These are phyloP conservation scores for Anthophora plumipes DNA, from an alignment of 2,888 invertebrate genomes.

Conservation along the genomic window DNA sequence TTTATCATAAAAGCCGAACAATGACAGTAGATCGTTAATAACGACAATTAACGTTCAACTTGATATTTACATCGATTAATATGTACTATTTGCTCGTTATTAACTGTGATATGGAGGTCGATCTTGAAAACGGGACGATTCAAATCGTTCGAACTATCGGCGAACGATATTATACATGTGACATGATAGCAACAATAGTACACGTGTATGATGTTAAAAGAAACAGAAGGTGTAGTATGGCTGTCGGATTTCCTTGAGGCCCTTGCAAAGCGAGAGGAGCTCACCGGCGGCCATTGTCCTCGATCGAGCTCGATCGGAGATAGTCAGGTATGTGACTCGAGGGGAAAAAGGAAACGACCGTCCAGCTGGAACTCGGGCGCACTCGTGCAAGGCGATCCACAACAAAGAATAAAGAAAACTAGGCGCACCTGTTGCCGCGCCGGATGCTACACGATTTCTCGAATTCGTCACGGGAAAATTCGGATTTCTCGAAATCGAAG, in stretches of 20 bases:
- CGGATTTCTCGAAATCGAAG: not conserved
- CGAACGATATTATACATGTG: not conserved
- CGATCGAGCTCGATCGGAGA: conserved; percentile 64
- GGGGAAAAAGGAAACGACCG: conserved; percentile 69
- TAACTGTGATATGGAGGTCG: fast-evolving
- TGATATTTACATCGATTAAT: not conserved
- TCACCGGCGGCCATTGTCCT: conserved; percentile 68
- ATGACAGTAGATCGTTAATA: not conserved
- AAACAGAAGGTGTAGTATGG: not conserved
- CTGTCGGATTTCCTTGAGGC: conserved; percentile 37
- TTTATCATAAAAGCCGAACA: not conserved
- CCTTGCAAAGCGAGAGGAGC: conserved; percentile 42
- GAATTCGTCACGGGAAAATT: conserved; percentile 21
- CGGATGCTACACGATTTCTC: conserved; percentile 46
- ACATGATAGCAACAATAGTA: not conserved
- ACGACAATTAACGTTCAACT: not conserved
- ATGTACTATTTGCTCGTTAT: not conserved
- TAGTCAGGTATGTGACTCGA: conserved; percentile 68
- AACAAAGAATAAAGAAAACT: conserved; percentile 68
- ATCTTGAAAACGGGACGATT: not conserved
- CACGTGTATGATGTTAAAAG: not conserved
- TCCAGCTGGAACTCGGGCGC: conserved; percentile 69
- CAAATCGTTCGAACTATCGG: not conserved
- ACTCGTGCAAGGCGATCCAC: conserved; percentile 67
- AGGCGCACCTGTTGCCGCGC: conserved; percentile 65